phyloP scores from a whole-genome alignment of 2,888 invertebrate species.

The Margaritifera margaritifera region DNA sequence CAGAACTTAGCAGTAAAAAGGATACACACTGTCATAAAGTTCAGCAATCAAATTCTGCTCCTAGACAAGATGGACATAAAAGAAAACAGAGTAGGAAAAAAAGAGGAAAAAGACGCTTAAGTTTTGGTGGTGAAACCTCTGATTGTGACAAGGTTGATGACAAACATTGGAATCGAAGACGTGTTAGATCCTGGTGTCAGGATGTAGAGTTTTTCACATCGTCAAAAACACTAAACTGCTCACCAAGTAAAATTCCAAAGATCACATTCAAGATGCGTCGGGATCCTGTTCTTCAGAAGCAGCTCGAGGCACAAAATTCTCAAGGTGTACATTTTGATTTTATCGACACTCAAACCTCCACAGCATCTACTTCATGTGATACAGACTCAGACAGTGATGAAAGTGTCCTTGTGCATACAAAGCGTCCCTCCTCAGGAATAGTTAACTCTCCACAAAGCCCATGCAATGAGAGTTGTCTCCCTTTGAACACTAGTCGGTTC shows the following conservation, averaged over 20 bases:
- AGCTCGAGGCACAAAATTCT: conserved; percentile 34
- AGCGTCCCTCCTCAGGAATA: conserved; percentile 15
- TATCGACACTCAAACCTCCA: conserved; percentile 29
- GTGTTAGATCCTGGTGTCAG: too few species aligned
- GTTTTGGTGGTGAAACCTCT: conserved; percentile 22
- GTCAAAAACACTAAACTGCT: too few species aligned
- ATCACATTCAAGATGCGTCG: conserved; percentile 52
- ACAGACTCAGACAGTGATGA: conserved; percentile 38
- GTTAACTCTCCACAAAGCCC: conserved; percentile 1
- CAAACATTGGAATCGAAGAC: too few species aligned
- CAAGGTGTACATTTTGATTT: conserved; percentile 46
- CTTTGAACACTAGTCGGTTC: conserved; percentile 6
- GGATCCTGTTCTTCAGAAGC: conserved; percentile 49
- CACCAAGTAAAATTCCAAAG: conserved; percentile 43
- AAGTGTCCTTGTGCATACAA: conserved; percentile 36
- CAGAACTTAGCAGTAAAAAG: too few species aligned
- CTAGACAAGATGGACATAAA: not conserved
- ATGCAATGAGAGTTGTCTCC: not conserved
- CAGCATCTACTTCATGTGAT: conserved; percentile 27
- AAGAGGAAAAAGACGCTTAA: conserved; percentile 25
- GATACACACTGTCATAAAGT: too few species aligned
- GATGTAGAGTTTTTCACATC: too few species aligned
- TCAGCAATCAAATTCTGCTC: not conserved
- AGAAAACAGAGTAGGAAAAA: conserved; percentile 5
- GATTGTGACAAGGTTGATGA: too few species aligned